Percentiles rank a stretch among this genome's conserved stretches.
These are phyloP conservation scores for Limanda limanda DNA, from an alignment of 2,113 vertebrate genomes.

Conservation along the genomic window DNA sequence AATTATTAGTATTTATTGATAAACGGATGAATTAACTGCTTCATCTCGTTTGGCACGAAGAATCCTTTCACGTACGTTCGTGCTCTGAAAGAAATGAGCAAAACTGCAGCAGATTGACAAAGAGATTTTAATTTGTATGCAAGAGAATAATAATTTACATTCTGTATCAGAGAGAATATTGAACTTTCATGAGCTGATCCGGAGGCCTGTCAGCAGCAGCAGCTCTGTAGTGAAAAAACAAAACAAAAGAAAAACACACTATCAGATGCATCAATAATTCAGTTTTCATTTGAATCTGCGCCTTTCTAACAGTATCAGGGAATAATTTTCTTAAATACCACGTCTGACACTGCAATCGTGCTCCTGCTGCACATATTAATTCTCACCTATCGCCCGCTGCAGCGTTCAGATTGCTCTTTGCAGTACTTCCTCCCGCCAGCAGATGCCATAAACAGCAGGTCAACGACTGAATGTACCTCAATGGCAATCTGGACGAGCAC, in stretches of 20 bases:
- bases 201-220: constrained; percentile 14
- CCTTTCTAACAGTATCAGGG: constrained; percentile 55
- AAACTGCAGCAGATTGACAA: no score
- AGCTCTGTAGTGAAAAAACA: constrained; percentile 15
- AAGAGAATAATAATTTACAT: no score
- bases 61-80: no score
- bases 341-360: constrained; percentile 63
- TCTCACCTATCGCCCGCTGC: constrained; percentile 26
- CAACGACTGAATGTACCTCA: constrained; percentile 66
- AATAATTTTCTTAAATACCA: constrained; percentile 75
- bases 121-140: no score
- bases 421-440: constrained; percentile 76
- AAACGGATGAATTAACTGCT: no score
- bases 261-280: constrained; percentile 71
- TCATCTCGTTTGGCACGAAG: no score
- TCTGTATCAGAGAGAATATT: not conserved
- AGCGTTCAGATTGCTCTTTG: constrained; percentile 44
- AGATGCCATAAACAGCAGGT: constrained; percentile 79
- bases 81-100: no score
- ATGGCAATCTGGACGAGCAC: constrained; percentile 63
- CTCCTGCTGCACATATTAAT: constrained; percentile 66
- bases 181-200: constrained; percentile 22
- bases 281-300: constrained; percentile 60
- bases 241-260: constrained; percentile 13
- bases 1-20: no score